Evolutionary conservation across 92 coral and sea anemone genomes (phyloP).

Genomic region (Ricordea florida): DNA sequence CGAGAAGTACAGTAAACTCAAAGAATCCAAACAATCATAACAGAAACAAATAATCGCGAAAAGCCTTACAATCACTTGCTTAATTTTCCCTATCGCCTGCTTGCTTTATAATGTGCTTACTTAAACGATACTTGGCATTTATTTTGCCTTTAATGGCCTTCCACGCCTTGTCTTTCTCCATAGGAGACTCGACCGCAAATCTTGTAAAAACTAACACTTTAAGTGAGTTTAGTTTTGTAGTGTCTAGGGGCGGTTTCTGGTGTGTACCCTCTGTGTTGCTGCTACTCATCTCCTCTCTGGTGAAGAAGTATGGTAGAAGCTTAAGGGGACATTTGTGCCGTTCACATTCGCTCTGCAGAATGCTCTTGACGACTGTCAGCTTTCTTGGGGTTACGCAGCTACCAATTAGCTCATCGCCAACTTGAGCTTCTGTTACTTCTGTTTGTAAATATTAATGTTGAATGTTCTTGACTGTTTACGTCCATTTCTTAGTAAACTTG

Average conservation of each 20-base stretch:
- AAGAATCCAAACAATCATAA: no score
- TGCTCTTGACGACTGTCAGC: not conserved
- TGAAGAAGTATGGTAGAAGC: not conserved
- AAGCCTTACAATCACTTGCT: not conserved
- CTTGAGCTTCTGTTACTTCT: not conserved
- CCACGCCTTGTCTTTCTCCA: not conserved
- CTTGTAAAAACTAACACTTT: not conserved
- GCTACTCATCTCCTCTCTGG: not conserved
- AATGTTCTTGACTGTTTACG: no score
- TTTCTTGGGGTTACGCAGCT: constrained; percentile 1
- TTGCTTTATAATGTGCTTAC: not conserved
- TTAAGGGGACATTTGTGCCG: not conserved
- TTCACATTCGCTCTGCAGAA: not conserved
- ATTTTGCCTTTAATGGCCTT: constrained; percentile 7
- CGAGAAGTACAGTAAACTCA: no score
- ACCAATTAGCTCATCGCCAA: not conserved
- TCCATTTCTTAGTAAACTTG: no score
- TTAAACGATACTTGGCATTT: constrained; percentile 2
- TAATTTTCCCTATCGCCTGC: not conserved
- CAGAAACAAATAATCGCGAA: no score
- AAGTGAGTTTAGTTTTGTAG: not conserved
- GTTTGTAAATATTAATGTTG: no score
- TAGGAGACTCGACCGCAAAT: not conserved
- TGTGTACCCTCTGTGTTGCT: constrained; percentile 28
- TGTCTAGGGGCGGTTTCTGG: not conserved